phyloP scores from a whole-genome alignment of 1,140 invertebrate genomes.

The Calliopsis andreniformis region DNA sequence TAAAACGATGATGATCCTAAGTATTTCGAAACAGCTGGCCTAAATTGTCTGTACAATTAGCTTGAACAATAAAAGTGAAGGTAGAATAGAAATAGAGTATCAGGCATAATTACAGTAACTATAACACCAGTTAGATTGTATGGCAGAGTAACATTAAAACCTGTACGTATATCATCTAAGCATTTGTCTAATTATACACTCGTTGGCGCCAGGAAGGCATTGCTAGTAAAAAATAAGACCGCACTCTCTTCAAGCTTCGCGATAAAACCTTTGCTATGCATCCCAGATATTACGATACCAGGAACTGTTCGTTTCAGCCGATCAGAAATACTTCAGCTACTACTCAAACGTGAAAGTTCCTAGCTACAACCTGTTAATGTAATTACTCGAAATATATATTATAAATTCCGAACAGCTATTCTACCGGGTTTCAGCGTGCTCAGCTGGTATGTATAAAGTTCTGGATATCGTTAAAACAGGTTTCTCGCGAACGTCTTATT shows the following conservation, averaged over 20 bases:
- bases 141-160: conserved; percentile 32
- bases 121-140: conserved; percentile 47
- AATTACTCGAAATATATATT: neutral
- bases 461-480: conserved; percentile 50
- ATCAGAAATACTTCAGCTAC: no score
- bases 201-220: conserved; percentile 31
- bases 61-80: neutral
- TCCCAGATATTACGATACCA: no score
- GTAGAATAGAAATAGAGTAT: neutral
- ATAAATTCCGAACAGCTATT: neutral
- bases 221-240: conserved; percentile 31
- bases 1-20: no score
- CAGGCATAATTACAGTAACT: neutral
- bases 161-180: conserved; percentile 19
- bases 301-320: no score
- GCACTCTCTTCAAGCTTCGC: conserved; percentile 18
- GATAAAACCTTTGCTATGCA: neutral
- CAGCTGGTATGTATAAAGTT: conserved; percentile 25
- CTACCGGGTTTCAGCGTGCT: conserved; percentile 13
- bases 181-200: conserved; percentile 53
- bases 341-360: no score
- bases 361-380: no score
- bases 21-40: no score
- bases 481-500: conserved; percentile 52
- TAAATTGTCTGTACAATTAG: no score